Base-by-base conservation (phyloP, 2,113 vertebrate genomes). In the Pitta sordida region DNA sequence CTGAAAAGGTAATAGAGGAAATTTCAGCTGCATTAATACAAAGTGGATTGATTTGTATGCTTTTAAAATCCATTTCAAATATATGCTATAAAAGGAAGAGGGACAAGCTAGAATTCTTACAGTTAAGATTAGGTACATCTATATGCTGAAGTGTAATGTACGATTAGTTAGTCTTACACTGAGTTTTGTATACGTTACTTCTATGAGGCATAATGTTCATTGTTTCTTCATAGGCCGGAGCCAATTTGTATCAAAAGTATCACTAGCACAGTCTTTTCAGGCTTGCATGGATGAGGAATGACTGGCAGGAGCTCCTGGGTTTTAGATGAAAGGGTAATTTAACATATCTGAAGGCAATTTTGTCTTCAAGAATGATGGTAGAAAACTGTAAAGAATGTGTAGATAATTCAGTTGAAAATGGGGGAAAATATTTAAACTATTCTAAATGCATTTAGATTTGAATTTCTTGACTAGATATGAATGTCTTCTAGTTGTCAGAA, bases 1-100 rank as follows among this genome's bases (percentile, higher is more conserved):
- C 98, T 11, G 99, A 99, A 96, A 99, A 99, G 99, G 99, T 99
- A 97, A 96, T 43, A 44, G 30, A 78, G 13, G 23, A 76, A 36
- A 67, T 78, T 83, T 80, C 22, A 91, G 10, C 41, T 58, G 27
- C 43, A 22, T 83, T 78, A 79, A 51, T 60, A 30, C 16, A 27
- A 90, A 91, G 8, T 55, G 76, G 36, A 59, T 80, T 70, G 48
- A 67, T 88, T 46, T 53, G 7, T 24, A 3, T 77, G n/a, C 19
- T 79, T 59, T 71, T 6, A 70, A 91, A 95, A 78, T 80, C 10
- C 2, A 13, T 71, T 90, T 67, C 34, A 87, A 37, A 34, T 68
- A 36, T 8, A 58, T 36, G 10, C 34, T 65, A 17, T 65, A 70
- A 67, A 81, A 77, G 48, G 10, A 55, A 83, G 34, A 83, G 32